Conservation (phyloP, 2,888 invertebrate species). For the Stomorhina lunata region DNA sequence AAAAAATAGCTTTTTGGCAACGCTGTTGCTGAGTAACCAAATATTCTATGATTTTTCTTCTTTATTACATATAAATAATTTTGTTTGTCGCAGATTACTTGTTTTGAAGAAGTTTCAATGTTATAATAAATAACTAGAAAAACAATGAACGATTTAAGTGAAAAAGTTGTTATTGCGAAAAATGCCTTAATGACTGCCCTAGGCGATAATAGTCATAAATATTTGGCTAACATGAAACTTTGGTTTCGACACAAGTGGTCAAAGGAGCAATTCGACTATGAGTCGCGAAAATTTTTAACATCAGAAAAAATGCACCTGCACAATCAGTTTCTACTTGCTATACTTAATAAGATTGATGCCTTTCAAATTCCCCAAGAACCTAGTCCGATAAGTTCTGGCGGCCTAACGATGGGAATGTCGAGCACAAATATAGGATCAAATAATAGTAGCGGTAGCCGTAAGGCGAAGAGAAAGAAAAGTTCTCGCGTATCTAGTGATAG, state of each 20-base stretch:
- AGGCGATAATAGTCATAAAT: conserved; percentile 86
- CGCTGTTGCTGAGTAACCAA: too few relatives aligned
- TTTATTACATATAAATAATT: too few relatives aligned
- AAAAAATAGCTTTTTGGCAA: too few relatives aligned
- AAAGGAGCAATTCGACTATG: conserved; percentile 91
- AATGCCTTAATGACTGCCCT: conserved; percentile 79
- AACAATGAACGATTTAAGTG: conserved; percentile 73
- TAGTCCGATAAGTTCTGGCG: conserved; percentile 23
- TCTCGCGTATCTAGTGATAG: conserved; percentile 81
- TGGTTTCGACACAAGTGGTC: conserved; percentile 89
- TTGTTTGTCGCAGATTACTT: neutral
- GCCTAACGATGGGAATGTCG: neutral
- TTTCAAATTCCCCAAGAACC: conserved; percentile 72
- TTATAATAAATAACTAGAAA: neutral
- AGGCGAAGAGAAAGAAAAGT: conserved; percentile 81
- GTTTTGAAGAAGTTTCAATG: neutral
- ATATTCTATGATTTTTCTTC: too few relatives aligned
- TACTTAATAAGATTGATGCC: conserved; percentile 86
- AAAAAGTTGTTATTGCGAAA: conserved; percentile 75
- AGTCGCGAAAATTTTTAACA: conserved; percentile 87
- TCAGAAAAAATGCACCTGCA: conserved; percentile 89
- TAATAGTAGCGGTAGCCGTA: conserved; percentile 71
- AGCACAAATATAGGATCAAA: conserved; percentile 15
- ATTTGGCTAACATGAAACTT: conserved; percentile 86
- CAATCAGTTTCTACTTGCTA: conserved; percentile 90